These are phyloP conservation scores for Heliangelus exortis DNA, from an alignment of 2,797 vertebrate genomes.

Conservation along the genomic window DNA sequence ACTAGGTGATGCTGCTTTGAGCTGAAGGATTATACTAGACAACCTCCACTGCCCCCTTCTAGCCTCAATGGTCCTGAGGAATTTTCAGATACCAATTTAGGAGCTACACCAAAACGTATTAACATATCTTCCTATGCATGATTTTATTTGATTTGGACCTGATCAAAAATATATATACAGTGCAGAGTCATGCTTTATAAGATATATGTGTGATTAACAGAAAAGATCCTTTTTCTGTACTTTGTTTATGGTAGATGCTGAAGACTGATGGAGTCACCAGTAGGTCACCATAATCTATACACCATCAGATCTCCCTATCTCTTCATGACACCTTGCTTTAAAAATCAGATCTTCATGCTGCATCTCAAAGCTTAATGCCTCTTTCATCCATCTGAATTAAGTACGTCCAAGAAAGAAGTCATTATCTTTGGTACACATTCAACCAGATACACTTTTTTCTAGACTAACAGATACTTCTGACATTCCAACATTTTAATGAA, in stretches of 20 bases:
- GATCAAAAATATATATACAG: neutral
- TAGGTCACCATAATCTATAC: neutral
- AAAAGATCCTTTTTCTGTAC: neutral
- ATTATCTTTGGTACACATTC: neutral
- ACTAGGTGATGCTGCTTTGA: neutral
- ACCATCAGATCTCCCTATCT: neutral
- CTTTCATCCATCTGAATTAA: neutral
- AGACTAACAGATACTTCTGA: neutral
- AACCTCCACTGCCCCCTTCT: neutral
- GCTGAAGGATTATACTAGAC: neutral
- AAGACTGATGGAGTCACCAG: neutral
- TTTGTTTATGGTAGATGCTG: neutral
- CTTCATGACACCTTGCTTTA: neutral
- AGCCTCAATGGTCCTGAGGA: neutral
- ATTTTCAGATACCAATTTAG: neutral
- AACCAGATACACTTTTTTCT: conserved; percentile 23
- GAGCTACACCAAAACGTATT: neutral
- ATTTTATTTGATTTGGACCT: neutral
- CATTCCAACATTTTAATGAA: neutral
- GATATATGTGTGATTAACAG: too few species aligned
- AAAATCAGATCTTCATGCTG: conserved; percentile 17
- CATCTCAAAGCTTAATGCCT: neutral
- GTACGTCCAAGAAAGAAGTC: neutral
- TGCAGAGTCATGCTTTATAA: too few species aligned
- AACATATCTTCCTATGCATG: neutral